Conservation (phyloP, 1,140 invertebrate species). For the Anastatus disparis region DNA sequence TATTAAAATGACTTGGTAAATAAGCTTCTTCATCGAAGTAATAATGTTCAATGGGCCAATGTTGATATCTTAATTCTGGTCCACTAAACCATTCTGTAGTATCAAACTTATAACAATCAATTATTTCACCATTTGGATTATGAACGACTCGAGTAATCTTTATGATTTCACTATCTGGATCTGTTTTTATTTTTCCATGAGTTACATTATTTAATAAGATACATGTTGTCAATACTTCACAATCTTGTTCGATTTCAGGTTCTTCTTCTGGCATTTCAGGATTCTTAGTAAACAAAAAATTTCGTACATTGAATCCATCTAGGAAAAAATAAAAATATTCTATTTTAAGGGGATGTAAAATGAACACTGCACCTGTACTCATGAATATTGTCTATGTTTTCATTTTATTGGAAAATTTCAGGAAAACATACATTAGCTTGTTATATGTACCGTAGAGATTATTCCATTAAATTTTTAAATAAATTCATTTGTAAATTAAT, state of each 20-base stretch:
- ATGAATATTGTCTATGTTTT: too few relatives aligned
- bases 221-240: constrained; percentile 43
- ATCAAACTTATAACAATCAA: constrained; percentile 53
- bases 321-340: too few relatives aligned
- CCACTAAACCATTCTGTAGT: constrained; percentile 71
- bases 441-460: too few relatives aligned
- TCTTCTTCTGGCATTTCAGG: background rate
- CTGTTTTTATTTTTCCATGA: constrained; percentile 47
- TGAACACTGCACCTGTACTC: too few relatives aligned
- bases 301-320: background rate
- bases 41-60: constrained; percentile 76
- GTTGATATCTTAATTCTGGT: constrained; percentile 70
- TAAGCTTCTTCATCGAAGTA: constrained; percentile 71
- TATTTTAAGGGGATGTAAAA: too few relatives aligned
- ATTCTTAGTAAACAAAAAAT: background rate
- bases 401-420: too few relatives aligned
- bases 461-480: too few relatives aligned
- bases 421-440: too few relatives aligned
- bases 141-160: constrained; percentile 38
- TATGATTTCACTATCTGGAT: constrained; percentile 40
- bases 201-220: constrained; percentile 30
- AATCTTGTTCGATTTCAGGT: constrained; percentile 28
- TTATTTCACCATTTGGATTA: constrained; percentile 39
- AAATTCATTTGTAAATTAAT: too few relatives aligned
- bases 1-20: constrained; percentile 71